These are phyloP conservation scores for Odontamblyopus lacepedii DNA, from an alignment of 2,797 vertebrate genomes.

Conservation along the genomic window DNA sequence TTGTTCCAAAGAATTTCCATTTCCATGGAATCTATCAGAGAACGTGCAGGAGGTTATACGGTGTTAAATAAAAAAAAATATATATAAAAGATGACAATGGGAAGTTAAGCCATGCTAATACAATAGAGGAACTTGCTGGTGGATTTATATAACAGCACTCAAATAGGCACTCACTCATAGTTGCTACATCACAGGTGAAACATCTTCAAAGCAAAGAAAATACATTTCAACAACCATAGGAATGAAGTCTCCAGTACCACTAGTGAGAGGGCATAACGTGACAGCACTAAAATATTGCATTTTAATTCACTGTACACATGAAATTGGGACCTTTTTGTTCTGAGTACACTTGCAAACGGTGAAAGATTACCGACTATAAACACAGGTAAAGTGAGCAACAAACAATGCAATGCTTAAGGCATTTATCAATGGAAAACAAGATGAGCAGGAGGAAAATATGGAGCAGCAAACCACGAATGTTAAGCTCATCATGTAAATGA, in stretches of 20 bases:
- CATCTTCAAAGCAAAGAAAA: constrained; percentile 60
- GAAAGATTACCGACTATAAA: not conserved
- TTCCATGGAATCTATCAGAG: no score
- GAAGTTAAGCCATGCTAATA: constrained; percentile 12
- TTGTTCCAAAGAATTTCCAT: no score
- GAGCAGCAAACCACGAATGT: constrained; percentile 46
- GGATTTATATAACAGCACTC: constrained; percentile 37
- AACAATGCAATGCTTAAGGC: constrained; percentile 48
- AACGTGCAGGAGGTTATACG: no score
- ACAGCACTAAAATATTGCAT: constrained; percentile 45
- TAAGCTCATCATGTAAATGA: constrained; percentile 39
- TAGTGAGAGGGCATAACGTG: constrained; percentile 62
- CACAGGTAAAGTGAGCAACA: not conserved
- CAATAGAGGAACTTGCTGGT: constrained; percentile 24
- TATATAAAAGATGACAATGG: constrained; percentile 9
- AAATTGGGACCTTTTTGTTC: constrained; percentile 35
- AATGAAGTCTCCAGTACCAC: constrained; percentile 52
- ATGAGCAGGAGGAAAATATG: constrained; percentile 59
- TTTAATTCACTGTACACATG: constrained; percentile 28
- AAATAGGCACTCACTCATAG: constrained; percentile 30
- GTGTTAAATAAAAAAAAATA: no score
- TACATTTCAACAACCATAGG: constrained; percentile 41
- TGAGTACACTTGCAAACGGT: constrained; percentile 18
- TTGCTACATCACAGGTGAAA: constrained; percentile 36
- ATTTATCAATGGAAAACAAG: constrained; percentile 37